phyloP scores from a whole-genome alignment of 2,888 invertebrate species.

The Aspidiotus destructor region DNA sequence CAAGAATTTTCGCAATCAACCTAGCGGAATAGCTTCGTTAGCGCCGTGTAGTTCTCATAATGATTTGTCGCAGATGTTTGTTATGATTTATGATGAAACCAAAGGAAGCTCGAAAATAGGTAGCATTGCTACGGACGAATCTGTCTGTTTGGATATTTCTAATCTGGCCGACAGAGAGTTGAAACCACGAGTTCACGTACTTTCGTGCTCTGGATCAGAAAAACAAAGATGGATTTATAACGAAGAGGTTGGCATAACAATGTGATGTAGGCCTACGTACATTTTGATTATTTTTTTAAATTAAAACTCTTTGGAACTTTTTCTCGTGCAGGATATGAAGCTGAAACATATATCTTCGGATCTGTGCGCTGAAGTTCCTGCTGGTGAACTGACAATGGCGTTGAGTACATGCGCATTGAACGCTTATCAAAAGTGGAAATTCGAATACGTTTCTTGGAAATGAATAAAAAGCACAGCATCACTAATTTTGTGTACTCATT shows the following conservation, averaged over 20 bases:
- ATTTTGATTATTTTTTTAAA: not conserved
- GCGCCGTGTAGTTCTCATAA: conserved; percentile 50
- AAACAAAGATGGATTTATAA: conserved; percentile 63
- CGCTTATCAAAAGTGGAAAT: conserved; percentile 56
- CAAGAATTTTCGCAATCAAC: conserved; percentile 52
- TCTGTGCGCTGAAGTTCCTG: conserved; percentile 50
- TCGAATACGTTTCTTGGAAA: conserved; percentile 60
- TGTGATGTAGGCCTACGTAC: not conserved
- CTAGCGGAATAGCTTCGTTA: conserved; percentile 60
- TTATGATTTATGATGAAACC: conserved; percentile 44
- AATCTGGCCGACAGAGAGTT: conserved; percentile 45
- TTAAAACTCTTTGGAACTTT: conserved; percentile 34
- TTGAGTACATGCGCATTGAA: conserved; percentile 51
- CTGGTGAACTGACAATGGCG: conserved; percentile 46
- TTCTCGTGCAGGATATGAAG: conserved; percentile 44
- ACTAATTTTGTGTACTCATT: no score
- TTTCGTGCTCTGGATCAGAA: conserved; percentile 57
- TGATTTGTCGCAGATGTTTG: conserved; percentile 56
- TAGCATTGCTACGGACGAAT: conserved; percentile 74
- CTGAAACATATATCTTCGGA: conserved; percentile 49
- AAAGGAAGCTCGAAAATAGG: conserved; percentile 36
- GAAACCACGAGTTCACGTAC: conserved; percentile 57
- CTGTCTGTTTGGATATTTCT: conserved; percentile 69
- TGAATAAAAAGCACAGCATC: conserved; percentile 38
- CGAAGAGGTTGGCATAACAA: conserved; percentile 41